These are phyloP conservation scores for Thaumetopoea pityocampa DNA, from an alignment of 1,140 invertebrate species.

Conservation along the genomic window DNA sequence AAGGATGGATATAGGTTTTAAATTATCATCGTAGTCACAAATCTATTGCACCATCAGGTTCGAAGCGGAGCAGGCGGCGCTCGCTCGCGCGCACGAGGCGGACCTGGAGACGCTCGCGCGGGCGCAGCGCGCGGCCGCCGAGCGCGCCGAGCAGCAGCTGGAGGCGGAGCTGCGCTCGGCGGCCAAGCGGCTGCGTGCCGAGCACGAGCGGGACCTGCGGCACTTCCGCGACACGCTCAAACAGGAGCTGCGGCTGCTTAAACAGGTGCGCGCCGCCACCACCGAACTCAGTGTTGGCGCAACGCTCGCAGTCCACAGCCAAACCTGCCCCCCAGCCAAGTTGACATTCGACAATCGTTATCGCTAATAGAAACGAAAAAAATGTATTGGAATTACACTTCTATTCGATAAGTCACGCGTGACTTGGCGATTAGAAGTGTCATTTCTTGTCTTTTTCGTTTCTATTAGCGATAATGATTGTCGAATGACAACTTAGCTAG, in stretches of 20 bases:
- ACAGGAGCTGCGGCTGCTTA: conserved; percentile 93
- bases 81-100: conserved; percentile 91
- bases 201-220: conserved; percentile 96
- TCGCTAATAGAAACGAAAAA: too few relatives aligned
- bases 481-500: too few relatives aligned
- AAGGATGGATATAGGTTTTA: background rate
- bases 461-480: too few relatives aligned
- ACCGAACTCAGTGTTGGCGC: too few relatives aligned
- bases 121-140: conserved; percentile 93
- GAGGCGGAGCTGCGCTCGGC: conserved; percentile 91
- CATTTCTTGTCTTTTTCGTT: too few relatives aligned
- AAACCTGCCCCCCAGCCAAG: too few relatives aligned
- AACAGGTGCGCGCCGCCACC: conserved; percentile 83
- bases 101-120: conserved; percentile 92
- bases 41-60: conserved; percentile 74
- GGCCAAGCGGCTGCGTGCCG: conserved; percentile 89
- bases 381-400: too few relatives aligned
- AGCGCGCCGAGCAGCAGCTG: conserved; percentile 94
- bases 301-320: too few relatives aligned
- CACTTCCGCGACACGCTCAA: conserved; percentile 95
- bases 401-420: too few relatives aligned
- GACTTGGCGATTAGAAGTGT: too few relatives aligned
- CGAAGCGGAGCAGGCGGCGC: conserved; percentile 85
- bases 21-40: background rate
- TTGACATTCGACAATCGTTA: too few relatives aligned